These are phyloP conservation scores for Mungos mungo DNA, from an alignment of 2,113 vertebrate species.

Conservation along the genomic window DNA sequence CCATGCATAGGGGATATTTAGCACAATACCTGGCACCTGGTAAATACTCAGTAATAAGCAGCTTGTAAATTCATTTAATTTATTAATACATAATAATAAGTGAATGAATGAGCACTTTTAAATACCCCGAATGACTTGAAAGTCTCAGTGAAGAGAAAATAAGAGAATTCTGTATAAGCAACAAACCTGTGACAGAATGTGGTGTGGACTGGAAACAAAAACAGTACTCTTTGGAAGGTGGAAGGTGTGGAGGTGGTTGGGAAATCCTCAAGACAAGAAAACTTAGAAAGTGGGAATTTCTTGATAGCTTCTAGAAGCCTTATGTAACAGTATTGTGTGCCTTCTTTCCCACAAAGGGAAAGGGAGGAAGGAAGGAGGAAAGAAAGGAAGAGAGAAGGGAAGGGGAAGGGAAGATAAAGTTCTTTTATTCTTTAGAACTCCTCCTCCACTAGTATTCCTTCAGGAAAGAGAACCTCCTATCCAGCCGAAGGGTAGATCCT, in stretches of 20 bases:
- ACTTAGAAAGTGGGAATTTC: constrained; percentile 51
- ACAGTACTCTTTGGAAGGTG: background rate
- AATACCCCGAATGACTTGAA: background rate
- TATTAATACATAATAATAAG: background rate
- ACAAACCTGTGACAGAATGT: background rate
- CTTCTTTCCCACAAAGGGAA: background rate
- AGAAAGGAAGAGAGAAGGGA: background rate
- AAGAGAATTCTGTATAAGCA: background rate
- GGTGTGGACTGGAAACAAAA: background rate
- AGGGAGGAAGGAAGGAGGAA: background rate
- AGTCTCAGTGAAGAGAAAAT: background rate
- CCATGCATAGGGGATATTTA: background rate
- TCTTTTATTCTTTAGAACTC: background rate
- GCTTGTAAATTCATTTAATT: background rate
- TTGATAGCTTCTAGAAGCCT: constrained; percentile 23
- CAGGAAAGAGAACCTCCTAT: background rate
- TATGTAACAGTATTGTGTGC: background rate
- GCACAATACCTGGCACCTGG: background rate
- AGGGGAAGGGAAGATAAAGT: background rate
- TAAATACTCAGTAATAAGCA: background rate
- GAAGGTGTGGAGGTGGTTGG: background rate
- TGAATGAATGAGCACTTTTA: background rate
- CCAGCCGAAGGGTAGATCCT: background rate
- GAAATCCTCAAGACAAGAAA: background rate
- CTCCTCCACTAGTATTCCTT: background rate